Base-by-base conservation (phyloP, 2,888 invertebrate genomes). In the Antheraea assamensis region DNA sequence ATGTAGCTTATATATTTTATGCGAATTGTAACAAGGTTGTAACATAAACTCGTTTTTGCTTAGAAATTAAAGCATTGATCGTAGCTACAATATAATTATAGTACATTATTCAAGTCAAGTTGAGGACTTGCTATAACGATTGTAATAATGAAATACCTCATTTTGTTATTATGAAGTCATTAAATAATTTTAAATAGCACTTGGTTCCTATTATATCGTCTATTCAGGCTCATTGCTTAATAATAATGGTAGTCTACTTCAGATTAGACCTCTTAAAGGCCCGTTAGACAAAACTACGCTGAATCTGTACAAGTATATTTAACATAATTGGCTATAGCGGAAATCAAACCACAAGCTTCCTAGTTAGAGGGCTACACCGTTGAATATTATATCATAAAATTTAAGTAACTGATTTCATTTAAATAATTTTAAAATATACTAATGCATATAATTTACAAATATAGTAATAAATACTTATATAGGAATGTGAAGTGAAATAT, bases 21-120 rank as follows among this genome's bases (percentile, higher is more conserved):
- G 19, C 19, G 30, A 64, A 64, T 31, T 64, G 30, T 31, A 66
- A 66, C 31, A 66, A 66, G 66, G 66, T 21, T 66, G 66, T 19
- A 31, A 31, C 0, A 66, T 31, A 66, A 27, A 19, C 64, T 64
- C 30, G 30, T n/a, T 24, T 58, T 58, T 24, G 58, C 58, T 24
- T 15, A 24, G 13, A 58, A 58, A 13, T 24, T 24, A 13, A 58
- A 24, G 8, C 7, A n/a, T 10, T n/a, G 10, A 55, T 55, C 3
- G 8, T n/a, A 21, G 8, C 55, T n/a, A 55, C 55, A n/a, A 55
- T 55, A n/a, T 21, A 42, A 42, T 42, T 42, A n/a, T 55, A 55
- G n/a, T n/a, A n/a, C n/a, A n/a, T 15, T 49, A 49, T 49, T 19
- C 17, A 49, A 13, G 49, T 8, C 49, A 49, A 49, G 13, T 42